Evolutionary conservation across 2,113 vertebrate species (phyloP).

Genomic region (Takifugu flavidus): DNA sequence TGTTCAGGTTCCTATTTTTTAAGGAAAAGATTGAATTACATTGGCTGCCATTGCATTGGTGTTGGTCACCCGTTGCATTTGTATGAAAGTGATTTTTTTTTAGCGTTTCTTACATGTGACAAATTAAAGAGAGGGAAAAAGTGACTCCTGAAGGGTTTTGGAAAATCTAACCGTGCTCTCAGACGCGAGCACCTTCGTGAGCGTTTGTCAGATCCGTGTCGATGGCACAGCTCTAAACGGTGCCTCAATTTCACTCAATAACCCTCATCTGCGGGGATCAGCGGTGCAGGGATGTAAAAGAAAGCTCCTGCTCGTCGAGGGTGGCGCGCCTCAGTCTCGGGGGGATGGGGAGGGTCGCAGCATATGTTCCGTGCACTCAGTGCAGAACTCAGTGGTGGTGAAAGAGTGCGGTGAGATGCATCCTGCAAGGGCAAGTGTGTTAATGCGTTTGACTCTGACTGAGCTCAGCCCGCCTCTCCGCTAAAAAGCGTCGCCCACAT

Average conservation of each 20-base stretch:
- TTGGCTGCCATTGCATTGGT: too few species aligned
- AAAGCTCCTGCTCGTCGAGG: constrained; percentile 56
- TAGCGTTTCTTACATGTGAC: too few species aligned
- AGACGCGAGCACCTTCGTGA: not conserved
- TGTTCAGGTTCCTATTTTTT: too few species aligned
- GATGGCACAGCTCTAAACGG: constrained; percentile 42
- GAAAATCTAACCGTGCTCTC: too few species aligned
- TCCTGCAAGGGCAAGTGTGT: constrained; percentile 59
- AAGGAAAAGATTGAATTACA: too few species aligned
- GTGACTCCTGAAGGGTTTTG: too few species aligned
- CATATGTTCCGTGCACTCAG: constrained; percentile 62
- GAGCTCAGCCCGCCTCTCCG: constrained; percentile 60
- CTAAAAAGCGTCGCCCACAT: constrained; percentile 13
- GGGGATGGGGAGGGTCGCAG: constrained; percentile 36
- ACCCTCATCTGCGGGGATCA: constrained; percentile 53
- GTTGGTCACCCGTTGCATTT: too few species aligned
- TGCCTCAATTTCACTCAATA: constrained; percentile 57
- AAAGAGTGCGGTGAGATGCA: constrained; percentile 62
- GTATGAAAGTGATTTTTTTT: too few species aligned
- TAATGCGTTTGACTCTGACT: constrained; percentile 68
- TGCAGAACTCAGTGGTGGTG: constrained; percentile 55
- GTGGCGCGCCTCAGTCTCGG: constrained; percentile 50
- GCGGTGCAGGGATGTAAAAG: constrained; percentile 51
- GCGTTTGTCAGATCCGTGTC: constrained; percentile 7
- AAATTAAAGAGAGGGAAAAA: too few species aligned